Base-by-base conservation (phyloP, 2,797 vertebrate genomes). In the Neoniphon sammara region DNA sequence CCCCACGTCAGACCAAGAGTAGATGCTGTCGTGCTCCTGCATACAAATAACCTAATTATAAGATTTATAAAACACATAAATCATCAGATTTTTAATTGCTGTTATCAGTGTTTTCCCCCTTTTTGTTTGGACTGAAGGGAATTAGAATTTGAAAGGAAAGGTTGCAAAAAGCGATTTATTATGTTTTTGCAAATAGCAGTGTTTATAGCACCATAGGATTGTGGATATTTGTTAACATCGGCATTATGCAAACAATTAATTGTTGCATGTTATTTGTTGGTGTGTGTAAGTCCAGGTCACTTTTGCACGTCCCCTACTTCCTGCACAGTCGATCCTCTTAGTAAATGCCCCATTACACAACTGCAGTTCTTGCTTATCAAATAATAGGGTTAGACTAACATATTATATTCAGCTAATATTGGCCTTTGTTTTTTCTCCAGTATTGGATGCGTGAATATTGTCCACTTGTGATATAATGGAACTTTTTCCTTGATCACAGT, bases 21-120 rank as follows among this genome's bases (percentile, higher is more conserved):
- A 73, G 74, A 65, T 62, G 25, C 50, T 46, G 23, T 25, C 20
- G 31, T 81, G 75, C 59, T 67, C 68, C 75, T 89, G 85, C 84
- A 88, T 91, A 86, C 78, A 90, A 85, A 91, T 87, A 83, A 71
- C 75, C 70, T 83, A 75, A 85, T 91, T 91, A 86, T 79, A 77
- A 66, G 72, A 73, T 17, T 85, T 88, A 73, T 84, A 81, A 83
- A 81, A 85, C 54, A 74, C 63, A 85, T 83, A 85, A 90, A 85
- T 91, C 74, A 85, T 82, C 39, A 60, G 68, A 75, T 85, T 82
- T 69, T 86, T 81, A 88, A 88, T 89, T 80, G 73, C 66, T 66
- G 36, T 58, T 79, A 87, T 82, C 60, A 79, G 77, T 64, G 68
- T 69, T 78, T 63, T 20, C 36, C 57, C 47, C 7, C 21, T 74